Evolutionary conservation across 2,797 vertebrate species (phyloP), one percentile per base, ranked within the genome.

Genomic region (Percopsis omiscomaycus): DNA sequence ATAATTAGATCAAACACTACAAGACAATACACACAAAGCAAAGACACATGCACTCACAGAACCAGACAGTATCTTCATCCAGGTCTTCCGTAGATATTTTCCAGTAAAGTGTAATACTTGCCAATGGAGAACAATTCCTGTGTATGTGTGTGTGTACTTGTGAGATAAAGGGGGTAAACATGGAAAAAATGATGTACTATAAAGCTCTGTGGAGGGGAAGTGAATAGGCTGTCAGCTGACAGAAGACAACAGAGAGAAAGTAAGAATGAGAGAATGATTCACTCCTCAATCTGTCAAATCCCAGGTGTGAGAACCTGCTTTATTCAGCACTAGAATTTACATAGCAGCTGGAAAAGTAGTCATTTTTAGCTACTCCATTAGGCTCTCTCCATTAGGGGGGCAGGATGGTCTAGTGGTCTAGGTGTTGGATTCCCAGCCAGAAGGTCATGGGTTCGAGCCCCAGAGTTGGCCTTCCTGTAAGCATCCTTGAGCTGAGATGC

Each of bases 131-230:
- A 60, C 61, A 50, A 16, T 66, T 50, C 42, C 57, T 15, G n/a
- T n/a, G n/a, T 45, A 29, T 55, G 14, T 11, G 9, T 55, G 29
- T 3, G 52, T 59, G 72, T 56, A 52, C 63, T 6, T 3, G 42
- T 42, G 55, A 68, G 16, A 67, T 65, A 61, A 76, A 75, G 59
- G 5, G 56, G 61, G 61, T 73, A 72, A 70, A 71, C 14, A 64
- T 77, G 80, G 78, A 84, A 83, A 86, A 49, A 69, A 45, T 83
- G 75, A 82, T 75, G 81, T 52, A 63, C 5, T 37, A 37, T 37
- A 8, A 5, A 37, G 63, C 61, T 74, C 65, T 65, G 73, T 11
- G 49, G 59, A 73, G 55, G 49, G 64, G 64, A 58, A 78, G 67
- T 28, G 68, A 64, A 55, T 51, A 59, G 73, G 61, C 14, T 5